Conservation (phyloP, 2,113 vertebrate species). For the Rhea pennata region DNA sequence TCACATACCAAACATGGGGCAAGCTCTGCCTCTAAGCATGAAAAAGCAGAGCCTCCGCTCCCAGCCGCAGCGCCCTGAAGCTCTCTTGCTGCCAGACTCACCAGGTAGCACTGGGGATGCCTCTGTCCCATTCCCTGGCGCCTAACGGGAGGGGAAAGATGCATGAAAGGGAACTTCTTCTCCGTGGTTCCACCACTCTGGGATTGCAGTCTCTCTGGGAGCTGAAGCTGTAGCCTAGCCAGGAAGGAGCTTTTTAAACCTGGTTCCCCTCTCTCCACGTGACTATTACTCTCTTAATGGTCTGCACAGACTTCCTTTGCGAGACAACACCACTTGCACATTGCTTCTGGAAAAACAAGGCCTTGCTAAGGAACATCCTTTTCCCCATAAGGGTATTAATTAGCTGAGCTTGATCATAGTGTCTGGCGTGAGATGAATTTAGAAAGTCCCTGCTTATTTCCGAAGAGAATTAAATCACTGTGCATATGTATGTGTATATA, state of each 20-base stretch:
- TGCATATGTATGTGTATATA: background rate
- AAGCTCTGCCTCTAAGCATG: rapidly evolving
- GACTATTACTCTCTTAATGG: constrained; percentile 70
- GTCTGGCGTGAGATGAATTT: constrained; percentile 33
- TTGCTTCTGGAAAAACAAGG: constrained; percentile 41
- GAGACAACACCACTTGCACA: constrained; percentile 11
- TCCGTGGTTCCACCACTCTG: background rate
- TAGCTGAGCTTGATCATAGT: constrained; percentile 26
- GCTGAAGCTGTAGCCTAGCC: constrained; percentile 11
- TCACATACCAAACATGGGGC: background rate
- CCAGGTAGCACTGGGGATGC: constrained; percentile 24
- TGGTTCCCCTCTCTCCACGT: constrained; percentile 78
- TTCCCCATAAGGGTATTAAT: background rate
- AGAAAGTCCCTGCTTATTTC: constrained; percentile 25
- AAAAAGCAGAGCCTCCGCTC: background rate
- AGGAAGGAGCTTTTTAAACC: constrained; percentile 83
- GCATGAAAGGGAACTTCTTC: background rate
- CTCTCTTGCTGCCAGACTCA: constrained; percentile 31
- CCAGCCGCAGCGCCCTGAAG: background rate
- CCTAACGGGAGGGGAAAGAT: background rate
- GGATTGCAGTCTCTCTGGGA: background rate
- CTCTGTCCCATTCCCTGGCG: constrained; percentile 50
- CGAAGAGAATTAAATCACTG: constrained; percentile 47
- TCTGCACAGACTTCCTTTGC: constrained; percentile 32
- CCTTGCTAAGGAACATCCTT: constrained; percentile 25